A percentile compares a stretch with the other conserved stretches of the same genome.
Conservation (phyloP, 1,140 invertebrate species). For the Luehdorfia chinensis region DNA sequence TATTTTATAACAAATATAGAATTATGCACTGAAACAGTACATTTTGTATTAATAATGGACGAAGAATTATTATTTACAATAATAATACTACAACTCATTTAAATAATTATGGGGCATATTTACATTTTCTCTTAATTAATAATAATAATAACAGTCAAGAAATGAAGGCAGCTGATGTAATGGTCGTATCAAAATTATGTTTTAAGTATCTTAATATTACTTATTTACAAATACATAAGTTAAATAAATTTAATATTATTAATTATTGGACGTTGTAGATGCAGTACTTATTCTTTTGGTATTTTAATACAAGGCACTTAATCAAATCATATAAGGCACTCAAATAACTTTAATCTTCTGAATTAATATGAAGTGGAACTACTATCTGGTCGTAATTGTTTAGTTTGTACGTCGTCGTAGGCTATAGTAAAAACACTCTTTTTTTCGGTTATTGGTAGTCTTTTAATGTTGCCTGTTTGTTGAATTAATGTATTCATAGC, state of each 20-base stretch:
- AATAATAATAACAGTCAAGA: slow-evolving; percentile 61
- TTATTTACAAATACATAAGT: slow-evolving; percentile 33
- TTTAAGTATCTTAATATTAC: slow-evolving; percentile 21
- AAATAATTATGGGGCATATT: slow-evolving; percentile 52
- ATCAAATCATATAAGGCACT: slow-evolving; percentile 39
- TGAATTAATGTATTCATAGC: slow-evolving; percentile 80
- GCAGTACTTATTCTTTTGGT: slow-evolving; percentile 17
- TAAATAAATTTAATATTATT: slow-evolving; percentile 22
- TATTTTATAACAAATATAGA: slow-evolving; percentile 75
- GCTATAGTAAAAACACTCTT: slow-evolving; percentile 96
- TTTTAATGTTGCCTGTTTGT: slow-evolving; percentile 74
- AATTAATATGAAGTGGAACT: slow-evolving; percentile 73
- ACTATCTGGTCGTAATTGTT: slow-evolving; percentile 73
- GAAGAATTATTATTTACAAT: slow-evolving; percentile 59
- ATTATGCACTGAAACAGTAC: slow-evolving; percentile 54
- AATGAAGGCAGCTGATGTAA: slow-evolving; percentile 62
- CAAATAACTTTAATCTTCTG: slow-evolving; percentile 18
- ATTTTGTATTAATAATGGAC: slow-evolving; percentile 34
- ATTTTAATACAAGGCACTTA: slow-evolving; percentile 39
- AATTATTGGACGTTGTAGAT: slow-evolving; percentile 23
- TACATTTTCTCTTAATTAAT: slow-evolving; percentile 52
- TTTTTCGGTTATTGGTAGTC: slow-evolving; percentile 89
- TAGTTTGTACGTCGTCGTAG: slow-evolving; percentile 87
- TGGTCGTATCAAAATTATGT: slow-evolving; percentile 27
- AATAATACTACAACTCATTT: slow-evolving; percentile 60